phyloP scores from a whole-genome alignment of 2,113 vertebrate species.

The Varanus salvator region DNA sequence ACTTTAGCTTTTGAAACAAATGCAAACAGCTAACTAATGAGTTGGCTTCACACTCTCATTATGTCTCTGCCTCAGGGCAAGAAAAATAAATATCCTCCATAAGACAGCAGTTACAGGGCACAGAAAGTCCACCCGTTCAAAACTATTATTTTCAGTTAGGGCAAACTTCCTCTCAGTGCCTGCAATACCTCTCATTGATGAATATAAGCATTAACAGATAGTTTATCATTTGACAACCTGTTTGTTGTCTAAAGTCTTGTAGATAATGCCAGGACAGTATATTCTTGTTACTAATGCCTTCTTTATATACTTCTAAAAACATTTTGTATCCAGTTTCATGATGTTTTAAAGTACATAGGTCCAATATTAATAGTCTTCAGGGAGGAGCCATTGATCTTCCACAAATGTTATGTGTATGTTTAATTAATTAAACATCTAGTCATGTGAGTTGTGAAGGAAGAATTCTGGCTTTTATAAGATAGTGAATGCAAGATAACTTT shows the following conservation, averaged over 20 bases:
- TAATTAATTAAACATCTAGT: background rate
- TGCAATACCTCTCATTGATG: background rate
- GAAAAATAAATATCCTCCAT: background rate
- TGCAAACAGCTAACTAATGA: background rate
- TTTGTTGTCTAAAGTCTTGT: background rate
- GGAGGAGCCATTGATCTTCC: background rate
- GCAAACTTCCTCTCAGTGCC: background rate
- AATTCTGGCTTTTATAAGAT: background rate
- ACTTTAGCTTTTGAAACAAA: background rate
- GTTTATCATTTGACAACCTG: background rate
- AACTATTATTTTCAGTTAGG: background rate
- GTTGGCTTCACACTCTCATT: background rate
- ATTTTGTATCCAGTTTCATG: background rate
- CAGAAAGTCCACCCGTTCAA: background rate
- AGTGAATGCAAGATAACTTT: background rate
- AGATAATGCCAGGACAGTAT: background rate
- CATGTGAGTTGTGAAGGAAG: background rate
- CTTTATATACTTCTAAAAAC: background rate
- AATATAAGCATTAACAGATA: background rate
- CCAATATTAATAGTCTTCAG: background rate
- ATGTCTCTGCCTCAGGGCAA: background rate
- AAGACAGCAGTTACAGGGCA: background rate
- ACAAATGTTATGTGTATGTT: too few relatives aligned
- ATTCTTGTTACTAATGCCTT: background rate
- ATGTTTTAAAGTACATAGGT: background rate